These are phyloP conservation scores for Hydractinia symbiolongicarpus DNA, from an alignment of 30 jellyfish, hydroid and myxozoan species.

Conservation along the genomic window DNA sequence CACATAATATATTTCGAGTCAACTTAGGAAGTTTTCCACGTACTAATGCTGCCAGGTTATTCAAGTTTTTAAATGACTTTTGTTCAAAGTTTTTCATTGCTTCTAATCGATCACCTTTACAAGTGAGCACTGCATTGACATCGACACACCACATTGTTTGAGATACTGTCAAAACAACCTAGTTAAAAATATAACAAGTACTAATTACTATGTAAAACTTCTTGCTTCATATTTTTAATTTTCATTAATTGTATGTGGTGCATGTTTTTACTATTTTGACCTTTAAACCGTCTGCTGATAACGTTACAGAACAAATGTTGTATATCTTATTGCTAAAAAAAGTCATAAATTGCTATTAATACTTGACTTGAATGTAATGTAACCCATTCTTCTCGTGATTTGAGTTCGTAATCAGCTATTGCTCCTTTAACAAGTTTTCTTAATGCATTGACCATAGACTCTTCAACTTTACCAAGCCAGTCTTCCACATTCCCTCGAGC, in stretches of 20 bases:
- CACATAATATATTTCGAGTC: slow-evolving; percentile 81
- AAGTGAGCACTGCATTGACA: slow-evolving; percentile 51
- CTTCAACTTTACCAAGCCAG: slow-evolving; percentile 98
- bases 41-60: slow-evolving; percentile 87
- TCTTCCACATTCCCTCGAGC: slow-evolving; percentile 99
- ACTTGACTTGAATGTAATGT: slow-evolving; percentile 94
- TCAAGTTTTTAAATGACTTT: slow-evolving; percentile 72
- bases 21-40: slow-evolving; percentile 92
- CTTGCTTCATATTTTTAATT: neutral
- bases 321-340: neutral
- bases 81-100: slow-evolving; percentile 67
- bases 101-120: slow-evolving; percentile 48
- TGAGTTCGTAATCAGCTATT: slow-evolving; percentile 75
- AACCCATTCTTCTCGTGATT: slow-evolving; percentile 91
- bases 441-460: slow-evolving; percentile 83
- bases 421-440: slow-evolving; percentile 74
- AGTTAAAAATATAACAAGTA: neutral
- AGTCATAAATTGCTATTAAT: neutral
- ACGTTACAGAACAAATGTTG: no score
- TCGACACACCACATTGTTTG: slow-evolving; percentile 94
- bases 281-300: no score
- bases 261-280: no score
- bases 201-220: neutral
- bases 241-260: no score
- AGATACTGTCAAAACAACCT: slow-evolving; percentile 93